Conservation (phyloP, 2,888 invertebrate species). For the Laothoe populi region DNA sequence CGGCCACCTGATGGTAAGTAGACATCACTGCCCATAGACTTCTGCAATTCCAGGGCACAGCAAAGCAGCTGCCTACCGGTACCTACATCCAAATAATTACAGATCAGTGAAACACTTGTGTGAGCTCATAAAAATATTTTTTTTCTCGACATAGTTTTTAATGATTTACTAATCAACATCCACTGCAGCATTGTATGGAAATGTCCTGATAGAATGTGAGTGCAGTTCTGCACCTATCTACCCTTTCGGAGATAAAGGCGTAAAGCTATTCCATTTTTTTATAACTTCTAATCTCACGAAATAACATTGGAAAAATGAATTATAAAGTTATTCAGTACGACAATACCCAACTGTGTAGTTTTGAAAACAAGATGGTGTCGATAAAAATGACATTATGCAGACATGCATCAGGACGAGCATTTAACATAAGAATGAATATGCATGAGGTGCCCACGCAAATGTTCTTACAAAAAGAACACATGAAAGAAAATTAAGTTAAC, state of each 20-base stretch:
- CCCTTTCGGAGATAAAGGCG: neutral
- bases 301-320: neutral
- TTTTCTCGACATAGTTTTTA: too few species aligned
- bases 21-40: too few species aligned
- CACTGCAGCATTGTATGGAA: too few species aligned
- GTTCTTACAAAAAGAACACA: slow-evolving; percentile 1
- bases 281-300: neutral
- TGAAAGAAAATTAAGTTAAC: neutral
- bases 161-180: too few species aligned
- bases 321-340: neutral
- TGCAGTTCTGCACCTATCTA: neutral
- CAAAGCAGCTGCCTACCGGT: too few species aligned
- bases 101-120: too few species aligned
- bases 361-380: neutral
- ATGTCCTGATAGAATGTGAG: neutral
- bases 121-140: too few species aligned
- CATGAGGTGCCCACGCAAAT: slow-evolving; percentile 8
- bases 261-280: neutral
- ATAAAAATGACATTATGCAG: slow-evolving; percentile 12
- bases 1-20: too few species aligned
- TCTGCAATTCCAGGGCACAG: too few species aligned
- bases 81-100: too few species aligned
- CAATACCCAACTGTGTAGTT: neutral
- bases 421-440: neutral
- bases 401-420: neutral